Conservation (phyloP, 2,888 invertebrate species). For the Sesamia inferens region DNA sequence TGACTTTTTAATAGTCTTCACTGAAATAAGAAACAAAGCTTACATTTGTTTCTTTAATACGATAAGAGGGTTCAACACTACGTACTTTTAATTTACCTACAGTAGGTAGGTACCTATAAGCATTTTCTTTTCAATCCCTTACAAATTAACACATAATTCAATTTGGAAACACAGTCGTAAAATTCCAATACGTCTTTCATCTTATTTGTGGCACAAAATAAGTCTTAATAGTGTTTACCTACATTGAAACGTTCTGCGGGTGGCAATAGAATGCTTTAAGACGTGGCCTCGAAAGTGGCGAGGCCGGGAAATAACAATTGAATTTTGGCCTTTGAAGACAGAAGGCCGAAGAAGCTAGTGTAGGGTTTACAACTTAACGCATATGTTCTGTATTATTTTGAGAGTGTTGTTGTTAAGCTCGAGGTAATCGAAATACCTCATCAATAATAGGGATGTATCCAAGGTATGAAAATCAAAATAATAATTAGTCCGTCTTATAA, state of each 20-base stretch:
- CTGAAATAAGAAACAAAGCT: too few species aligned
- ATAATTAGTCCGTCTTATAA: too few species aligned
- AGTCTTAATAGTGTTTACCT: constrained; percentile 58
- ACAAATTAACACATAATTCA: constrained; percentile 46
- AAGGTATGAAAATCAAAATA: too few species aligned
- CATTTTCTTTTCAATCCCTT: neutral
- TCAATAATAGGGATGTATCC: too few species aligned
- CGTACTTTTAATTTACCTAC: too few species aligned
- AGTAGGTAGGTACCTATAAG: neutral
- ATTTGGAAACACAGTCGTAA: constrained; percentile 47
- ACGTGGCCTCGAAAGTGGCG: constrained; percentile 38
- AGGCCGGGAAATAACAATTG: neutral
- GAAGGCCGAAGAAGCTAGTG: too few species aligned
- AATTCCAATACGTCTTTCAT: constrained; percentile 44
- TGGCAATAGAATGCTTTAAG: constrained; percentile 40
- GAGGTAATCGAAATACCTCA: neutral
- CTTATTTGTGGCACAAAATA: constrained; percentile 58
- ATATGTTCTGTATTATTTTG: neutral
- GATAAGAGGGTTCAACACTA: too few species aligned
- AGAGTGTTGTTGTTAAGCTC: neutral
- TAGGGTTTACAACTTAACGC: neutral
- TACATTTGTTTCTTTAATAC: too few species aligned
- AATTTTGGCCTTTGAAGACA: neutral
- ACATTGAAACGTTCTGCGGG: constrained; percentile 52
- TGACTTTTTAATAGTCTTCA: too few species aligned